Base-by-base conservation (phyloP, 2,888 invertebrate genomes). In the Luperina testacea region DNA sequence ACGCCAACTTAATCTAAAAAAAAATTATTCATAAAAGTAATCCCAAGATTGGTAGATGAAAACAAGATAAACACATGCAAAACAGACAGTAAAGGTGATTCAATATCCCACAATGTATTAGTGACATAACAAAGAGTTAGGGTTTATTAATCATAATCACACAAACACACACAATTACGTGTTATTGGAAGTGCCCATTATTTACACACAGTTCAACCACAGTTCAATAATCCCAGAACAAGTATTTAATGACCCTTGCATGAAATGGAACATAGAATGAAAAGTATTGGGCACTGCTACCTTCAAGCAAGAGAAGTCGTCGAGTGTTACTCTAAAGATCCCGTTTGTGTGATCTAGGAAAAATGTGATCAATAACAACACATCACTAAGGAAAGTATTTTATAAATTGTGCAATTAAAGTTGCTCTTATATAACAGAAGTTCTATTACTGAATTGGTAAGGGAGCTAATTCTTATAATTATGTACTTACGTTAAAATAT, bases 231-330 rank as follows among this genome's bases (percentile, higher is more conserved):
- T 70, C 89, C 82, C 86, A 84, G 81, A 81, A 80, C 78, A 89
- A 77, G 42, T 83, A 73, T 76, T 83, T 72, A 85, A 92, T 92
- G 92, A 75, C 84, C 91, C 90, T 90, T 85, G 94, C 93, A 92
- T 94, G 94, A 94, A 93, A 94, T 93, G 93, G 88, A 88, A 90
- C 84, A 88, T 77, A 89, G 78, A 88, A 88, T 88, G 88, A 82
- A 78, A 63, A 77, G 73, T 69, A 71, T 78, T 69, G 75, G 82
- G 82, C 78, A 78, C 90, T 86, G 89, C 90, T 88, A 90, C 88
- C 87, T 87, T 83, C 75, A 88, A 88, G 90, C 90, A 82, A 84
- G 69, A 85, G 79, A 87, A 80, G 74, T 71, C 75, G 64, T 82
- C 69, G 61, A 81, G 78, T 81, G 82, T 82, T 84, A 89, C 80